Evolutionary conservation across 2,113 vertebrate species (phyloP).

Genomic region (Pangasianodon gigas): DNA sequence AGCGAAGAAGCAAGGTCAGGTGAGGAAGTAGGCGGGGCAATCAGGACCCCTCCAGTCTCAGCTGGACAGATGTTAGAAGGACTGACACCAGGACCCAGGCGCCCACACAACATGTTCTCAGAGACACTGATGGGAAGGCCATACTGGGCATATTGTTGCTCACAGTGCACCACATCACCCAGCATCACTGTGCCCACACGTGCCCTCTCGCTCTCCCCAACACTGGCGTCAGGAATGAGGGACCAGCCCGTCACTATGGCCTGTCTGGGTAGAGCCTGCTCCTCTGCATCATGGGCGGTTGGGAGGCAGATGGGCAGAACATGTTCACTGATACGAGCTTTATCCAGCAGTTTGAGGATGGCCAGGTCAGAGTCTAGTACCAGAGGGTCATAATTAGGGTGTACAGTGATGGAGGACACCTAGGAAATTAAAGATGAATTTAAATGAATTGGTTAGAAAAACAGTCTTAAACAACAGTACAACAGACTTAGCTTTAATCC

Average conservation of each 20-base stretch:
- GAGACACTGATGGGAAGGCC: constrained; percentile 89
- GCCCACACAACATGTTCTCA: constrained; percentile 94
- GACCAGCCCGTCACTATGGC: constrained; percentile 91
- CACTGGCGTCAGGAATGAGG: constrained; percentile 73
- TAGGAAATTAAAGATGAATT: constrained; percentile 56
- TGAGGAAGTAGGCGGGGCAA: constrained; percentile 67
- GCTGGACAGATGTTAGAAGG: constrained; percentile 90
- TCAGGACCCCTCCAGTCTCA: constrained; percentile 91
- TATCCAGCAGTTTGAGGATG: constrained; percentile 89
- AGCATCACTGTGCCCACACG: constrained; percentile 81
- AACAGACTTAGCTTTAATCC: not conserved
- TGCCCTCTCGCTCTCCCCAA: constrained; percentile 77
- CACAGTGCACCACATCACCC: constrained; percentile 86
- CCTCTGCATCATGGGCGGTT: constrained; percentile 69
- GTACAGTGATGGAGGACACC: constrained; percentile 87
- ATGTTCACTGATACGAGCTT: constrained; percentile 85
- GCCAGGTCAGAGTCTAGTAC: constrained; percentile 92
- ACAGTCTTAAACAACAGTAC: not conserved
- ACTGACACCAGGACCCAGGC: constrained; percentile 70
- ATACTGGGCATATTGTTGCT: constrained; percentile 88
- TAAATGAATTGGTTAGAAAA: not conserved
- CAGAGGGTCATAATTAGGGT: constrained; percentile 91
- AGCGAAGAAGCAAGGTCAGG: constrained; percentile 37
- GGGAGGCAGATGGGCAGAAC: constrained; percentile 91
- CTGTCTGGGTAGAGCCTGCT: constrained; percentile 61